Evolutionary conservation across 2,797 vertebrate genomes (phyloP).

Genomic region (Phaenicophaeus curvirostris): DNA sequence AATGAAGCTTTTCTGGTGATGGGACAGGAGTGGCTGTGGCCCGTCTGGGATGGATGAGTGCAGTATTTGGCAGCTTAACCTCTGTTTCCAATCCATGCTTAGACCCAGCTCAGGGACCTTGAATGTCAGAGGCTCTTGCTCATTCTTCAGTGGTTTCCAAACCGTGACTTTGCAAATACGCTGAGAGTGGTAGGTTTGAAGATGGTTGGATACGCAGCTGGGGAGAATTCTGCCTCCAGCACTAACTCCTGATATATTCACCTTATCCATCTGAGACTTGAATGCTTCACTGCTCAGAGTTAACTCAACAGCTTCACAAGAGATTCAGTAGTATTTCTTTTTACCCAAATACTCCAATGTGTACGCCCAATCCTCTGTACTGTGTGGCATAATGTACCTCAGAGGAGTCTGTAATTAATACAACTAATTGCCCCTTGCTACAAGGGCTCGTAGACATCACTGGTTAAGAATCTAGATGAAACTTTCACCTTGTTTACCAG

Average conservation of each 20-base stretch:
- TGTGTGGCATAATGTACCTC: conserved; percentile 19
- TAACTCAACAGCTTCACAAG: background rate
- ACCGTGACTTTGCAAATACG: background rate
- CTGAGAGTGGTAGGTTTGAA: background rate
- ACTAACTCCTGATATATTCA: background rate
- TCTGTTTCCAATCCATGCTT: accelerated
- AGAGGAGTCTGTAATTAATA: conserved; percentile 59
- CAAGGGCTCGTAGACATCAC: conserved; percentile 31
- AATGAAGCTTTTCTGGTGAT: background rate
- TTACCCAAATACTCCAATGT: conserved; percentile 16
- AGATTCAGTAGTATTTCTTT: background rate
- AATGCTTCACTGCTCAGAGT: background rate
- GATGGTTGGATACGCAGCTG: background rate
- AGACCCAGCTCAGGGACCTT: background rate
- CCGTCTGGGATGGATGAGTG: background rate
- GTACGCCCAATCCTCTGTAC: background rate
- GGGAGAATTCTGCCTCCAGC: background rate
- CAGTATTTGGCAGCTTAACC: background rate
- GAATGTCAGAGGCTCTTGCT: background rate
- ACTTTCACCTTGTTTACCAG: conserved; percentile 38
- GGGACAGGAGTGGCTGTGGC: background rate
- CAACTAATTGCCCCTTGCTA: conserved; percentile 39
- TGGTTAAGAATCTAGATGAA: conserved; percentile 39
- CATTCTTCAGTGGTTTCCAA: background rate
- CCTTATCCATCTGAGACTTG: background rate